These are phyloP conservation scores for Phymatocera aterrima DNA, from an alignment of 2,888 invertebrate species.

Conservation along the genomic window DNA sequence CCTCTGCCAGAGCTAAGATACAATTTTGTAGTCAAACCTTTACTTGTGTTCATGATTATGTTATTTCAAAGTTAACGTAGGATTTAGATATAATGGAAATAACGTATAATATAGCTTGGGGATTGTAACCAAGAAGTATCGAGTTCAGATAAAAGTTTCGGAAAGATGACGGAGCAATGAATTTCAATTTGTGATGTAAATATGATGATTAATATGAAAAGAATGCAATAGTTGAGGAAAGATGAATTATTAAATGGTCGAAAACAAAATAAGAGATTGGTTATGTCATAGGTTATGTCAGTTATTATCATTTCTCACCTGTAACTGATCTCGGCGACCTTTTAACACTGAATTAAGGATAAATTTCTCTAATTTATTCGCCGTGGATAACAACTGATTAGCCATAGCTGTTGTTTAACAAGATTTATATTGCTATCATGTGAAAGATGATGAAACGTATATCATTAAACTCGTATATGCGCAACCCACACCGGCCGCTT, in stretches of 20 bases:
- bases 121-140: too few relatives aligned
- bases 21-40: background rate
- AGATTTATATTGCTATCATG: slow-evolving; percentile 52
- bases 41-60: background rate
- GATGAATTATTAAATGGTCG: slow-evolving; percentile 50
- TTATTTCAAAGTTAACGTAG: too few relatives aligned
- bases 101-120: too few relatives aligned
- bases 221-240: slow-evolving; percentile 54
- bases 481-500: slow-evolving; percentile 53
- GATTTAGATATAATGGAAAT: too few relatives aligned
- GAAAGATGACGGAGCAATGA: too few relatives aligned
- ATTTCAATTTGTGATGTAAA: slow-evolving; percentile 48
- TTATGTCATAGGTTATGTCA: slow-evolving; percentile 62
- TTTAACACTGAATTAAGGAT: slow-evolving; percentile 71
- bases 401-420: slow-evolving; percentile 77
- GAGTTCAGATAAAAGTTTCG: too few relatives aligned
- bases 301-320: slow-evolving; percentile 69
- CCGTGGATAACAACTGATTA: slow-evolving; percentile 79
- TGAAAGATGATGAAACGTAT: slow-evolving; percentile 54
- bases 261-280: slow-evolving; percentile 44
- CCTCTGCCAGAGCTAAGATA: slow-evolving; percentile 70
- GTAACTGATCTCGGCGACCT: slow-evolving; percentile 70
- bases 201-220: slow-evolving; percentile 40
- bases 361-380: slow-evolving; percentile 78
- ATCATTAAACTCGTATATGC: slow-evolving; percentile 16